Conservation (phyloP, 2,888 invertebrate genomes). For the Caradrina clavipalpis region DNA sequence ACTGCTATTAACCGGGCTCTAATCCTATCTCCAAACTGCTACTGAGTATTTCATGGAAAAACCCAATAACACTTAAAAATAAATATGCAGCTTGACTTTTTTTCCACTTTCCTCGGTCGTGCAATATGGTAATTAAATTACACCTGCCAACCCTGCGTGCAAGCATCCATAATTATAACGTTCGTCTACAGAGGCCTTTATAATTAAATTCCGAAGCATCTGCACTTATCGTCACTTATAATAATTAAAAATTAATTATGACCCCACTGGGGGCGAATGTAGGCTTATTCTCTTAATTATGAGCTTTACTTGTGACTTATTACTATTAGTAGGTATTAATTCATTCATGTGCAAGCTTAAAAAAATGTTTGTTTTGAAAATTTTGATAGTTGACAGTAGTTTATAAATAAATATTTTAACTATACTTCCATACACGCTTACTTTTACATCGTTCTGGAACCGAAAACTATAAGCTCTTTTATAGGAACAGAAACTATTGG, state of each 20-base stretch:
- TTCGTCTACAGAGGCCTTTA: constrained; percentile 62
- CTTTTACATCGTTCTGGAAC: too few relatives aligned
- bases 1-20: too few relatives aligned
- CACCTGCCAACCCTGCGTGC: constrained; percentile 48
- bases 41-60: too few relatives aligned
- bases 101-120: constrained; percentile 1
- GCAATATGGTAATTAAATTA: constrained; percentile 29
- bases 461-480: too few relatives aligned
- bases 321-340: constrained; percentile 21
- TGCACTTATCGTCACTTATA: constrained; percentile 78
- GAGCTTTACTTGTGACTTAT: constrained; percentile 27
- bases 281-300: constrained; percentile 48
- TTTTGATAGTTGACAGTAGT: background rate
- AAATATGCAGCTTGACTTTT: background rate
- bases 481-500: too few relatives aligned
- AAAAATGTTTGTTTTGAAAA: background rate
- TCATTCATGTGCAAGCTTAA: constrained; percentile 15
- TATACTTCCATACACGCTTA: too few relatives aligned
- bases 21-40: too few relatives aligned
- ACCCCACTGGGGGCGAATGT: constrained; percentile 52
- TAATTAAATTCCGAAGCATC: constrained; percentile 79
- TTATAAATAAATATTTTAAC: too few relatives aligned
- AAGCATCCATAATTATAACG: constrained; percentile 72
- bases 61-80: too few relatives aligned
- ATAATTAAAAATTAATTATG: constrained; percentile 79